Percentiles rank a stretch among this genome's conserved stretches.
Evolutionary conservation across 2,113 vertebrate species (phyloP).

Genomic region (Rhinopomastus cyanomelas): DNA sequence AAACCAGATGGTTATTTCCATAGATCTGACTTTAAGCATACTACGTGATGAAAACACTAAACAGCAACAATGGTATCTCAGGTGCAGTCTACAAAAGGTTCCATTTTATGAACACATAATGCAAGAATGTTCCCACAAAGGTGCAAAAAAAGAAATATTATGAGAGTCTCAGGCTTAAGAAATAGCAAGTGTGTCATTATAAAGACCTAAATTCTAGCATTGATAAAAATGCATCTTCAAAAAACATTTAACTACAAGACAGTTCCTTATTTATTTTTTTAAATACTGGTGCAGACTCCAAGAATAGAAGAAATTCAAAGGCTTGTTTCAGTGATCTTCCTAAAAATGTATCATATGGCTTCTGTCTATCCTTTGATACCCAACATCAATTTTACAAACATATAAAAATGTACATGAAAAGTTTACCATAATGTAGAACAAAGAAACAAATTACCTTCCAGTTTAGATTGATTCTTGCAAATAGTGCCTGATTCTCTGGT

Average conservation of each 20-base stretch:
- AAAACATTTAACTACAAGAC: not conserved
- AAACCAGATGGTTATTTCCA: not conserved
- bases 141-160: not conserved
- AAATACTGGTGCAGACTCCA: not conserved
- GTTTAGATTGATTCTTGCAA: fast-evolving
- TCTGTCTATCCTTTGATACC: not conserved
- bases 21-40: not conserved
- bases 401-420: not conserved
- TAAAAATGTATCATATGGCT: not conserved
- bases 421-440: not conserved
- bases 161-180: not conserved
- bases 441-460: not conserved
- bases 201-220: not conserved
- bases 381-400: not conserved
- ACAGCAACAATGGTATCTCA: not conserved
- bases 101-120: not conserved
- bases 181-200: not conserved
- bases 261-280: not conserved
- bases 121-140: not conserved
- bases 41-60: not conserved
- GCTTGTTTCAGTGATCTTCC: not conserved
- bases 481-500: not conserved
- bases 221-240: not conserved
- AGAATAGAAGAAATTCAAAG: not conserved
- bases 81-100: not conserved